phyloP scores from a whole-genome alignment of 2,888 invertebrate species.

The Thecophora atra region DNA sequence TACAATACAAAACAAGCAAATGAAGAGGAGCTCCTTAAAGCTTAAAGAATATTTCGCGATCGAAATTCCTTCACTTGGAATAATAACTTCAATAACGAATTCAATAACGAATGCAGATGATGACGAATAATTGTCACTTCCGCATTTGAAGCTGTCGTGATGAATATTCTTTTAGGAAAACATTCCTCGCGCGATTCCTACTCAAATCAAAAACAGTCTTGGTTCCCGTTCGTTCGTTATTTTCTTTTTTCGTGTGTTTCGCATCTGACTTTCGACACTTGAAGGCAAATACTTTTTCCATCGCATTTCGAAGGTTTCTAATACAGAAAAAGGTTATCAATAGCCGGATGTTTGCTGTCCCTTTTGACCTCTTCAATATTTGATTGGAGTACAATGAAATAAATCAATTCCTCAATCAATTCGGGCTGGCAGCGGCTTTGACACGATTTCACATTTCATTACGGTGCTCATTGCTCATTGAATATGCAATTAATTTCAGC shows the following conservation, averaged over 20 bases:
- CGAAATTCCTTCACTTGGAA: no score
- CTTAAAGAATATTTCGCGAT: no score
- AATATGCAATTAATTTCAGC: slow-evolving; percentile 31
- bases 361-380: slow-evolving; percentile 10
- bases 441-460: slow-evolving; percentile 12
- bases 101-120: no score
- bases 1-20: no score
- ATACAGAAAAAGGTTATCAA: slow-evolving; percentile 6
- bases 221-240: no score
- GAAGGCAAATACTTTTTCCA: background rate
- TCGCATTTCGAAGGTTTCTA: background rate
- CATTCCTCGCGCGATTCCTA: no score
- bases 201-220: no score
- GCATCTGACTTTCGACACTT: slow-evolving; percentile 14
- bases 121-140: no score
- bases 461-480: slow-evolving; percentile 12
- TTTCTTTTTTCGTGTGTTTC: background rate
- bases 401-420: slow-evolving; percentile 16
- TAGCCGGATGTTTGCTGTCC: background rate
- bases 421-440: background rate
- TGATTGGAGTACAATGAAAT: slow-evolving; percentile 10
- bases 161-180: no score
- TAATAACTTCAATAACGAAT: no score
- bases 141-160: no score
- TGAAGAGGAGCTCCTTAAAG: no score